These are phyloP conservation scores for Phodopus roborovskii DNA, from an alignment of 2,113 vertebrate genomes.

Conservation along the genomic window DNA sequence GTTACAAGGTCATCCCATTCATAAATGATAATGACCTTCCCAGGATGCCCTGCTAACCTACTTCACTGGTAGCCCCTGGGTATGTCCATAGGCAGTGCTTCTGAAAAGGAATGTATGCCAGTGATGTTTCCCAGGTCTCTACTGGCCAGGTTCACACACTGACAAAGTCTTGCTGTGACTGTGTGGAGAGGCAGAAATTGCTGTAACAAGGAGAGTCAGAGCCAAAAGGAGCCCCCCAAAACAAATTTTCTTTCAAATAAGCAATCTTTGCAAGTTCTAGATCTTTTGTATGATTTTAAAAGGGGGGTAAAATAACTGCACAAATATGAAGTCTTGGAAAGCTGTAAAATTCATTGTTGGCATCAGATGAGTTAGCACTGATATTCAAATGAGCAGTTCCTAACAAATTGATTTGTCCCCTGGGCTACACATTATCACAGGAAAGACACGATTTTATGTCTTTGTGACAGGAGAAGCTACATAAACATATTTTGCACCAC, in stretches of 20 bases:
- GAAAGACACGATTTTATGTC: slow-evolving; percentile 1
- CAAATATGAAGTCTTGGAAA: slow-evolving; percentile 22
- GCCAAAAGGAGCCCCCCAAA: neutral
- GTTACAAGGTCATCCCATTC: slow-evolving; percentile 30
- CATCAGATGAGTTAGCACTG: slow-evolving; percentile 53
- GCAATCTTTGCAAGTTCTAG: neutral
- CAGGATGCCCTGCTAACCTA: neutral
- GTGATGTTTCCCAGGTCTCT: neutral
- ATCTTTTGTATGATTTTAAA: slow-evolving; percentile 23
- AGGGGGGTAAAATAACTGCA: neutral
- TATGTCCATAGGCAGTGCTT: neutral
- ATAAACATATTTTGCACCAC: slow-evolving; percentile 23
- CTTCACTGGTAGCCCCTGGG: neutral
- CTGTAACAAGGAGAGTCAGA: neutral
- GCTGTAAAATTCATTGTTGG: slow-evolving; percentile 32
- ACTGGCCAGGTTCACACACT: neutral
- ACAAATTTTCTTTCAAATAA: slow-evolving; percentile 48
- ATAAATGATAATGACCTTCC: neutral
- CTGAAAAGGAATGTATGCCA: neutral
- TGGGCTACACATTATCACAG: slow-evolving; percentile 52
- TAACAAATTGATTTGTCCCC: slow-evolving; percentile 56
- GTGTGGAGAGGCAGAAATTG: slow-evolving; percentile 1
- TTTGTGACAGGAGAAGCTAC: slow-evolving; percentile 24
- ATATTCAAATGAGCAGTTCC: slow-evolving; percentile 74
- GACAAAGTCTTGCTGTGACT: neutral